Conservation (phyloP, 2,113 vertebrate species). For the Neodon shergylaensis region DNA sequence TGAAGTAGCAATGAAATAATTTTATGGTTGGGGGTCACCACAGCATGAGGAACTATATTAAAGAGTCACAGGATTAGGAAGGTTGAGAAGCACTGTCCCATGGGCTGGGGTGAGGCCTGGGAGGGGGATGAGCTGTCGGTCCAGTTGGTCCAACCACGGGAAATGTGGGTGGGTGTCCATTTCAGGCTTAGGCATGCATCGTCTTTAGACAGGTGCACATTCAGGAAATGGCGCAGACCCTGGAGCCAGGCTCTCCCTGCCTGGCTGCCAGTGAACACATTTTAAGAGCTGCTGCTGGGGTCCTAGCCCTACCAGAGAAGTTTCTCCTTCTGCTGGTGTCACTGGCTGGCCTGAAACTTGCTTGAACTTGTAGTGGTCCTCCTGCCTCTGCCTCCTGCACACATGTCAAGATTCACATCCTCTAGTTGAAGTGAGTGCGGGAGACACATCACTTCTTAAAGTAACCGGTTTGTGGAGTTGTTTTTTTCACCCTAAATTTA, state of each 20-base stretch:
- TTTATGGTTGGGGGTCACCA: neutral
- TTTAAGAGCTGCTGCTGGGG: neutral
- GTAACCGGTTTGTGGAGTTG: neutral
- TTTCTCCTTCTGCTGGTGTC: neutral
- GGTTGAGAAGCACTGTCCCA: neutral
- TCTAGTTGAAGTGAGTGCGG: neutral
- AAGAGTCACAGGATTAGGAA: neutral
- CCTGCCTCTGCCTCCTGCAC: neutral
- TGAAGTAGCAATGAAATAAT: neutral
- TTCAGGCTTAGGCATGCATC: neutral
- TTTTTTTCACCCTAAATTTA: neutral
- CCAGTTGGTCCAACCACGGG: neutral
- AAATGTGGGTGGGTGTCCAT: neutral
- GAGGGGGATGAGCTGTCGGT: neutral
- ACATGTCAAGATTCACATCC: neutral
- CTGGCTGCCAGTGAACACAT: neutral
- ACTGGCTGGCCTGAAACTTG: neutral
- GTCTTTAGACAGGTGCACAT: neutral
- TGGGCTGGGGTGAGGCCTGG: neutral
- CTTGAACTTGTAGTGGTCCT: neutral
- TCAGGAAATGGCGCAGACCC: neutral
- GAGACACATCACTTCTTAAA: neutral
- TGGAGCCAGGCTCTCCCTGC: neutral
- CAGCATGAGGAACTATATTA: too few species aligned
- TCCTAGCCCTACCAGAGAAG: neutral